Conservation (phyloP, 2,888 invertebrate genomes). For the Stratiomys singularior region DNA sequence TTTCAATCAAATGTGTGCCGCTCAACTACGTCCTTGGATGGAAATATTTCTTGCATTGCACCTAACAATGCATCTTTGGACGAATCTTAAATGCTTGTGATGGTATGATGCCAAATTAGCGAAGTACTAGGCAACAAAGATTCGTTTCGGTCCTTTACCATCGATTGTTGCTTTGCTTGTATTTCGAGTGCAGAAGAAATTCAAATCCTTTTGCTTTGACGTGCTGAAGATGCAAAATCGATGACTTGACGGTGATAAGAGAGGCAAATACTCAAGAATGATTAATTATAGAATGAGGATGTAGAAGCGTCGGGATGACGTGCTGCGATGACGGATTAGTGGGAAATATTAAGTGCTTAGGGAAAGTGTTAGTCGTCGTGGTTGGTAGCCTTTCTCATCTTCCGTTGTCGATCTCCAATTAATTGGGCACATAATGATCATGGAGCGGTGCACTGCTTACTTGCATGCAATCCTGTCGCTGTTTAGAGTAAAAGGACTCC, state of each 20-base stretch:
- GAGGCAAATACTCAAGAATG: slow-evolving; percentile 35
- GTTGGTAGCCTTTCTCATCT: slow-evolving; percentile 24
- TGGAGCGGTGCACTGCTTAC: no score
- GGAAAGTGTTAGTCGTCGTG: slow-evolving; percentile 40
- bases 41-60: neutral
- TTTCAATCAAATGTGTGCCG: neutral
- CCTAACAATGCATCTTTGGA: slow-evolving; percentile 12
- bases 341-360: slow-evolving; percentile 37
- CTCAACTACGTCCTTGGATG: neutral
- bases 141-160: slow-evolving; percentile 4
- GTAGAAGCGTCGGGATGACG: slow-evolving; percentile 39
- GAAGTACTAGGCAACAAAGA: slow-evolving; percentile 35
- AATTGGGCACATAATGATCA: slow-evolving; percentile 19
- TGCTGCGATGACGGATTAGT: slow-evolving; percentile 42
- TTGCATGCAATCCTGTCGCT: no score
- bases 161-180: slow-evolving; percentile 28
- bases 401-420: slow-evolving; percentile 20
- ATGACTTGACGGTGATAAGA: slow-evolving; percentile 30
- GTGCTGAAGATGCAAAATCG: slow-evolving; percentile 3
- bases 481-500: no score
- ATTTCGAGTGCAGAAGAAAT: slow-evolving; percentile 34
- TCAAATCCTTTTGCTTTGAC: slow-evolving; percentile 15
- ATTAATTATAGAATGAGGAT: slow-evolving; percentile 38
- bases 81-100: slow-evolving; percentile 42
- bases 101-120: slow-evolving; percentile 47